Evolutionary conservation across 2,888 invertebrate species (phyloP).

Genomic region (Caenorhabditis sp.): DNA sequence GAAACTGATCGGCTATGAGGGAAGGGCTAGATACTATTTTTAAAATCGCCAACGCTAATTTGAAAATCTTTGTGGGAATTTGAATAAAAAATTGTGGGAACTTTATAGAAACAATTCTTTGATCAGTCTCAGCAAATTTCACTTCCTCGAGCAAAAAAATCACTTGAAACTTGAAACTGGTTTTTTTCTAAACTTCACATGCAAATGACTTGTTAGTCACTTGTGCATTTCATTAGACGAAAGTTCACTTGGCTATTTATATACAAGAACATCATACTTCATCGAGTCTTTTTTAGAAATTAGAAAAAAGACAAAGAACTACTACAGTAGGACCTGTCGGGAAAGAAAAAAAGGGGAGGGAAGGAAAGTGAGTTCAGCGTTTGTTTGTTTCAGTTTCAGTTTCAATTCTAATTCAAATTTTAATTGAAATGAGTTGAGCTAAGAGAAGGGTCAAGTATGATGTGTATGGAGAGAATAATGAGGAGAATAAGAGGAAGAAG

Average conservation of each 20-base stretch:
- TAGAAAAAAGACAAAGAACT: too few species aligned
- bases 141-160: too few species aligned
- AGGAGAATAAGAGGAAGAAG: constrained; percentile 19
- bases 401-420: constrained; percentile 23
- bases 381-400: too few species aligned
- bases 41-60: neutral
- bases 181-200: constrained; percentile 5
- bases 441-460: neutral
- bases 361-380: too few species aligned
- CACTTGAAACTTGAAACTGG: too few species aligned
- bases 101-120: neutral
- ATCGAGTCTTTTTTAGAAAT: too few species aligned
- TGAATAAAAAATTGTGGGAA: neutral
- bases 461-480: constrained; percentile 22
- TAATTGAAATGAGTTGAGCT: constrained; percentile 30
- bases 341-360: neutral
- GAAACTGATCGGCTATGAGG: neutral
- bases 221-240: constrained; percentile 43
- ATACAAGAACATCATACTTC: neutral
- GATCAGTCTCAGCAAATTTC: too few species aligned
- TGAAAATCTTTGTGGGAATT: constrained; percentile 16
- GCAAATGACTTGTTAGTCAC: constrained; percentile 37
- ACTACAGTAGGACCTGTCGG: too few species aligned
- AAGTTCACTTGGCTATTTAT: constrained; percentile 18
- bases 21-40: constrained; percentile 7